Evolutionary conservation across 1,140 invertebrate species (phyloP).

Genomic region (Grapholita molesta): DNA sequence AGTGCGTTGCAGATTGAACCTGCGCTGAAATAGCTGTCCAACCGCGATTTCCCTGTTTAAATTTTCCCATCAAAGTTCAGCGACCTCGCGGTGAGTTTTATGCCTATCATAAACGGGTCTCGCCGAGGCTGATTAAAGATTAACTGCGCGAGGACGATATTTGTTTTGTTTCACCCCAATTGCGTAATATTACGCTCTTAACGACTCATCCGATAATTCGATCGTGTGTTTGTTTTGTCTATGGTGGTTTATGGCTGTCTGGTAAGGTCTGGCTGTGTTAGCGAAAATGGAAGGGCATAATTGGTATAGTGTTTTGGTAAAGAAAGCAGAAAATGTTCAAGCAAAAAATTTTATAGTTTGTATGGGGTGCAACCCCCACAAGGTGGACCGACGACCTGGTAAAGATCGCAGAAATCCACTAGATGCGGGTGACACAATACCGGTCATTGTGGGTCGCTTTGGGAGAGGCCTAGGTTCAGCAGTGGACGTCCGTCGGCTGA

Average conservation of each 20-base stretch:
- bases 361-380: too few relatives aligned
- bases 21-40: background rate
- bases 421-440: too few relatives aligned
- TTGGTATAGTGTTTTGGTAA: too few relatives aligned
- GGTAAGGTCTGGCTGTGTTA: background rate
- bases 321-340: too few relatives aligned
- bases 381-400: too few relatives aligned
- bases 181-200: conserved; percentile 5
- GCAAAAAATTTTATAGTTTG: too few relatives aligned
- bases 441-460: too few relatives aligned
- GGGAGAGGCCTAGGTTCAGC: too few relatives aligned
- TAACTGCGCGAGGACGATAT: conserved; percentile 4
- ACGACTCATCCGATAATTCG: background rate
- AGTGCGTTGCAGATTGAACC: background rate
- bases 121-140: conserved; percentile 58
- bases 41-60: background rate
- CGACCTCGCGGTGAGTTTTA: conserved; percentile 39
- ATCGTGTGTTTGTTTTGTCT: conserved; percentile 8
- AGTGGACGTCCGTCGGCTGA: too few relatives aligned
- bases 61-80: conserved; percentile 1
- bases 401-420: too few relatives aligned
- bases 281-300: background rate
- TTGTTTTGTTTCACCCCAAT: conserved; percentile 17
- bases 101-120: conserved; percentile 55
- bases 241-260: background rate